Percentiles rank a stretch among this genome's conserved stretches.
These are phyloP conservation scores for Anthopleura sola DNA, from an alignment of 64 coral and sea anemone species.

Conservation along the genomic window DNA sequence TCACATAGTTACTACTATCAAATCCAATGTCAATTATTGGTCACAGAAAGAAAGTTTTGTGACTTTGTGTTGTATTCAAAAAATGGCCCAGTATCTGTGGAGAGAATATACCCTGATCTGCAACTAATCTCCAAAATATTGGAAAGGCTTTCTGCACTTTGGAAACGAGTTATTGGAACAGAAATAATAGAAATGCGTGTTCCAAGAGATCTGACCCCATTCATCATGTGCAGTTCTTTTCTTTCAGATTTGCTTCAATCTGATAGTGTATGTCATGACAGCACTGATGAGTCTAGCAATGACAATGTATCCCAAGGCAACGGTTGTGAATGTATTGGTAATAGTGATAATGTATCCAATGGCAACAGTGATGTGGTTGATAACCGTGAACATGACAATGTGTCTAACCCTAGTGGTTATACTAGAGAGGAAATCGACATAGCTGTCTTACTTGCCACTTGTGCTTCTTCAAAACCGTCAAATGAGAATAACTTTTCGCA, in stretches of 20 bases:
- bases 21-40: slow-evolving; percentile 42
- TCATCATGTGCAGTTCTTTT: slow-evolving; percentile 14
- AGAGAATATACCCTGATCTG: slow-evolving; percentile 43
- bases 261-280: no score
- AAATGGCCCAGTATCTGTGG: slow-evolving; percentile 39
- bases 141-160: slow-evolving; percentile 7
- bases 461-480: no score
- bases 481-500: no score
- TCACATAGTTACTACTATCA: slow-evolving; percentile 32
- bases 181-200: slow-evolving; percentile 71
- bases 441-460: no score
- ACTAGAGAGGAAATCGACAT: no score
- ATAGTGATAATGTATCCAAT: no score
- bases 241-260: neutral
- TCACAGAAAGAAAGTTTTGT: slow-evolving; percentile 55
- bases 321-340: no score
- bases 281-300: no score
- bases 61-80: slow-evolving; percentile 64
- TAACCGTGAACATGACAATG: no score
- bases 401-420: no score
- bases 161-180: slow-evolving; percentile 55
- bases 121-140: slow-evolving; percentile 13
- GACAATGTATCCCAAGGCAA: no score
- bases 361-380: no score
- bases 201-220: slow-evolving; percentile 57